A percentile compares a stretch with the other conserved stretches of the same genome.
These are phyloP conservation scores for Didymodactylos carnosus DNA, from an alignment of 2,888 invertebrate species.

Conservation along the genomic window DNA sequence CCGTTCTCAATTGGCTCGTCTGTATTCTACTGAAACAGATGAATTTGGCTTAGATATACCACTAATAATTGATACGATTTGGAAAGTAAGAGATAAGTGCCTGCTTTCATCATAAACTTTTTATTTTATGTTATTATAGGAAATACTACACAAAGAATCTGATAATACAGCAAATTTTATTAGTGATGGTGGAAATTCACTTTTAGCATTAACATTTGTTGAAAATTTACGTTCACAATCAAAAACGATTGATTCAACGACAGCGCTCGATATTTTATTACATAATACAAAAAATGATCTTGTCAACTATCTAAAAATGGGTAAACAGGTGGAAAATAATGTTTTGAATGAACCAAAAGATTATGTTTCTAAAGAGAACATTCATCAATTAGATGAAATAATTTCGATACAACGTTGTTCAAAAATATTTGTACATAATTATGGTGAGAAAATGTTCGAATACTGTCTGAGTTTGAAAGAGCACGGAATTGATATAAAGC, in stretches of 20 bases:
- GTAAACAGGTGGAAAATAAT: no score
- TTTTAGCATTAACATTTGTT: constrained; percentile 46
- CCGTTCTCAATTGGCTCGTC: neutral
- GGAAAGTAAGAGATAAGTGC: neutral
- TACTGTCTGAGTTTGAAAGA: no score
- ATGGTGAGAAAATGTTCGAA: neutral
- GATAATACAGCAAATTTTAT: constrained; percentile 20
- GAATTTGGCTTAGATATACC: no score
- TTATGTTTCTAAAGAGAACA: no score
- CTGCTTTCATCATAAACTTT: no score
- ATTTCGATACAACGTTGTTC: constrained; percentile 3
- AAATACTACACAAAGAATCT: constrained; percentile 15
- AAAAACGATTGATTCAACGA: constrained; percentile 17
- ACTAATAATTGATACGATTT: no score
- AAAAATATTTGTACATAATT: neutral
- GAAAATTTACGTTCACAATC: constrained; percentile 39
- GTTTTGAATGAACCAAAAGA: no score
- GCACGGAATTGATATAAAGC: no score
- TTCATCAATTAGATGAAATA: constrained; percentile 6
- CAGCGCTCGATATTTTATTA: constrained; percentile 26
- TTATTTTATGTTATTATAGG: constrained; percentile 12
- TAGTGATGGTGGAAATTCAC: constrained; percentile 48
- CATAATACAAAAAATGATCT: constrained; percentile 21
- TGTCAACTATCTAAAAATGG: constrained; percentile 16
- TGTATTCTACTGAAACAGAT: no score